Evolutionary conservation across 2,113 vertebrate genomes (phyloP).

Genomic region (Tragelaphus imberbis): DNA sequence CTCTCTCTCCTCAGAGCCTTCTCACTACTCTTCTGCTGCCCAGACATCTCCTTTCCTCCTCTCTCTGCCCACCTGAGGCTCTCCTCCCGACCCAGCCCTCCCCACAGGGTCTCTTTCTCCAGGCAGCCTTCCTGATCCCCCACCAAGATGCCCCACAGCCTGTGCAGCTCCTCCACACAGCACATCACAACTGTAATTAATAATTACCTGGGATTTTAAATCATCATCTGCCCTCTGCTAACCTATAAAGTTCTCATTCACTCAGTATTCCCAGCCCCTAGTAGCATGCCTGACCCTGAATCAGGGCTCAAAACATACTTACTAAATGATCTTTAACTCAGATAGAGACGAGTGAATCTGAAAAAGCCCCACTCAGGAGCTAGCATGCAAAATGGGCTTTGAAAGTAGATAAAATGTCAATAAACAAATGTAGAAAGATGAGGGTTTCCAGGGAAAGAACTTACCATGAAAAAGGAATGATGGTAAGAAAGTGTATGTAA

Average conservation of each 20-base stretch:
- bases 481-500: accelerated
- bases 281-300: not conserved
- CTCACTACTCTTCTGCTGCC: not conserved
- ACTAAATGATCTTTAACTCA: not conserved
- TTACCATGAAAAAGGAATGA: accelerated
- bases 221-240: not conserved
- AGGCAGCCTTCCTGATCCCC: not conserved
- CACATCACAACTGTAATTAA: accelerated
- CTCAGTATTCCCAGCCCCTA: not conserved
- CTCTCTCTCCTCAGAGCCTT: not conserved
- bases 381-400: not conserved
- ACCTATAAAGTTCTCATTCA: not conserved
- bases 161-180: accelerated
- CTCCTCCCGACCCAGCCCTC: accelerated
- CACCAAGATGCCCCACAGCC: not conserved
- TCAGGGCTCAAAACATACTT: not conserved
- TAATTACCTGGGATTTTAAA: not conserved
- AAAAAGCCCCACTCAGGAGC: not conserved
- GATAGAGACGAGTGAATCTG: not conserved
- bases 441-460: not conserved
- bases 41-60: not conserved
- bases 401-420: not conserved
- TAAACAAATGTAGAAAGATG: too few species aligned
- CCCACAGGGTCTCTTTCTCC: not conserved
- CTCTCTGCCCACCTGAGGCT: not conserved